A percentile compares a stretch with the other conserved stretches of the same genome.
phyloP scores from a whole-genome alignment of 2,888 invertebrate genomes.

The Drosophila infuscata region DNA sequence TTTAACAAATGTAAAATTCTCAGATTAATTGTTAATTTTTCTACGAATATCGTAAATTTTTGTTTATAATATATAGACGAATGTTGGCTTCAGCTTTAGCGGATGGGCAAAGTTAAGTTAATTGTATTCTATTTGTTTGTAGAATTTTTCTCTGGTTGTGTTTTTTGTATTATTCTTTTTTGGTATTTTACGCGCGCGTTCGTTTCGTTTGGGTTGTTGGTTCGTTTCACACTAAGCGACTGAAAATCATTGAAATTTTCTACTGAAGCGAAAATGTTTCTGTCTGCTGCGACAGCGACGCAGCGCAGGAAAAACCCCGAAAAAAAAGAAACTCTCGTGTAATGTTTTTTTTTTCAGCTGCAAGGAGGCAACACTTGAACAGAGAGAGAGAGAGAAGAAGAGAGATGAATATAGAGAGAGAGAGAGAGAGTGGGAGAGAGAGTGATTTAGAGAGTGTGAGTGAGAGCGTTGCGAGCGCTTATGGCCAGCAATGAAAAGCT shows the following conservation, averaged over 20 bases:
- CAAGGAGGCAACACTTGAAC: constrained; percentile 20
- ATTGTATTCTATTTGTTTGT: constrained; percentile 21
- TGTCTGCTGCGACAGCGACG: constrained; percentile 52
- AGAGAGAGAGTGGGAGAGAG: constrained; percentile 3
- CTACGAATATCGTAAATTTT: constrained; percentile 24
- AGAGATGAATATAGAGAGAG: neutral
- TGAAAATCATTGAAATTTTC: constrained; percentile 70
- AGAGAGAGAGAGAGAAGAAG: constrained; percentile 18
- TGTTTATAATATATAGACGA: constrained; percentile 56
- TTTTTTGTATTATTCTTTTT: constrained; percentile 35
- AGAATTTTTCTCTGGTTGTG: constrained; percentile 18
- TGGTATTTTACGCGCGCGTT: constrained; percentile 75
- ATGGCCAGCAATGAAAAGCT: constrained; percentile 67
- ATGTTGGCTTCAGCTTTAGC: constrained; percentile 6
- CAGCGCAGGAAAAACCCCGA: constrained; percentile 62
- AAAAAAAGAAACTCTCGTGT: constrained; percentile 35
- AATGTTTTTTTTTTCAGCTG: constrained; percentile 22
- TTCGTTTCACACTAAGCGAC: constrained; percentile 83
- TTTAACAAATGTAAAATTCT: constrained; percentile 23
- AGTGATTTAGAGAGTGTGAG: constrained; percentile 13
- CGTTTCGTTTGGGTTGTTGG: constrained; percentile 83
- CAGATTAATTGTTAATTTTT: constrained; percentile 42
- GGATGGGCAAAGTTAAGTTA: constrained; percentile 27
- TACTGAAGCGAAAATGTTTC: constrained; percentile 66
- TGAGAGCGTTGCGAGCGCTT: constrained; percentile 41